Evolutionary conservation across 2,113 vertebrate genomes (phyloP).

Genomic region (Microcebus ravelobensis): DNA sequence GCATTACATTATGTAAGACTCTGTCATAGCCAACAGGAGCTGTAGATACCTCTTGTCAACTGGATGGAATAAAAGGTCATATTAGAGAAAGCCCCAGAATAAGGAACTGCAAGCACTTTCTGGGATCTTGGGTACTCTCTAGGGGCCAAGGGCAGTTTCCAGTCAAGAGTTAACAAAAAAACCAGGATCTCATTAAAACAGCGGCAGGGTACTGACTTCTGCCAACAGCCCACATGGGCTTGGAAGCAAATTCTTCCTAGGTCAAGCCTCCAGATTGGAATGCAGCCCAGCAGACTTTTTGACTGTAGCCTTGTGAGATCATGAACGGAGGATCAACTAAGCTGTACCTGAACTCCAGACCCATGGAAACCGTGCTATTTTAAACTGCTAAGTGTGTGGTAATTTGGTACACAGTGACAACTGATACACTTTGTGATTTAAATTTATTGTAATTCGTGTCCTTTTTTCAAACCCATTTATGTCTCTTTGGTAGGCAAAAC

Average conservation of each 20-base stretch:
- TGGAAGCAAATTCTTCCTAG: not conserved
- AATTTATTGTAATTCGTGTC: not conserved
- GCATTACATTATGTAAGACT: not conserved
- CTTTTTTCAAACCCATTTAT: not conserved
- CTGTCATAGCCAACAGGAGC: not conserved
- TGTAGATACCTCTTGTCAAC: not conserved
- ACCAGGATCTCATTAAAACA: too few relatives aligned
- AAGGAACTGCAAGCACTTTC: not conserved
- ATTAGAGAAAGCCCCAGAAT: not conserved
- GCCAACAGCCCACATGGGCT: accelerated
- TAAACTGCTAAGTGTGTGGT: not conserved
- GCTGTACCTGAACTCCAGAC: accelerated
- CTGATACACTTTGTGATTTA: not conserved
- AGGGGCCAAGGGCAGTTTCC: not conserved
- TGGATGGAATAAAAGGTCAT: not conserved
- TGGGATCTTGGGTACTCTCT: too few relatives aligned
- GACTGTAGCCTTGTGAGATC: not conserved
- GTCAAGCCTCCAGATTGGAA: not conserved
- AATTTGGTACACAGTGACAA: not conserved
- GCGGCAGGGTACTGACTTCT: not conserved
- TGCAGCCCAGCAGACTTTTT: too few relatives aligned
- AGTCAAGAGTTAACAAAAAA: not conserved
- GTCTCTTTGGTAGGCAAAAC: not conserved
- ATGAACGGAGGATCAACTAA: not conserved
- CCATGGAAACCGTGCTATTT: not conserved